Conservation (phyloP, 2,888 invertebrate species). For the Octonoba sinensis region DNA sequence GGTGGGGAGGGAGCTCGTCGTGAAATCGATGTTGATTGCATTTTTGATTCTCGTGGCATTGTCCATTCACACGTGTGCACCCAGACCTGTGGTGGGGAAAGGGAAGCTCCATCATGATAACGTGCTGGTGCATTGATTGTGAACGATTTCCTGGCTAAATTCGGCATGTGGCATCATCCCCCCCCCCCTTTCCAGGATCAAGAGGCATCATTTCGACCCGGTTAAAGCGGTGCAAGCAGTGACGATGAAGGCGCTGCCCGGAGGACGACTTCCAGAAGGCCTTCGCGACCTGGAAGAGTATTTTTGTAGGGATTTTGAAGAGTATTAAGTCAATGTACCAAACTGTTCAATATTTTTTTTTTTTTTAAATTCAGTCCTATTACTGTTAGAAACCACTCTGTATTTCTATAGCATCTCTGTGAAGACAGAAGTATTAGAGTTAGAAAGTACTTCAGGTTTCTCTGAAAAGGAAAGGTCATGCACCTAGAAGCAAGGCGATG, state of each 20-base stretch:
- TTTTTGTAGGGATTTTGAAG: neutral
- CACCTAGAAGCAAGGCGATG: too few species aligned
- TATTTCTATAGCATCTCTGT: too few species aligned
- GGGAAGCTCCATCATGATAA: too few species aligned
- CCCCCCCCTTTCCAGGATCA: neutral
- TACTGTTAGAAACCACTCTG: neutral
- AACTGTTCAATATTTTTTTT: neutral
- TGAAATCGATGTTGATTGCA: too few species aligned
- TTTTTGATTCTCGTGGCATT: too few species aligned
- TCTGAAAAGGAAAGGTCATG: too few species aligned
- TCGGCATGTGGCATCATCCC: neutral
- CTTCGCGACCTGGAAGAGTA: slow-evolving; percentile 2
- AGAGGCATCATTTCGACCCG: neutral
- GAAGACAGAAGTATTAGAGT: too few species aligned
- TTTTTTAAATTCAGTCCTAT: neutral
- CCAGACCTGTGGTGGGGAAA: too few species aligned
- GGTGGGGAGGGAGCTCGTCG: too few species aligned
- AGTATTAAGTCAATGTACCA: neutral
- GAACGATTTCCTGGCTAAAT: neutral
- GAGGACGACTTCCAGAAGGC: slow-evolving; percentile 5
- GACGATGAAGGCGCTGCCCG: neutral
- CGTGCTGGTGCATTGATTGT: too few species aligned
- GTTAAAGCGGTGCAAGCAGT: neutral
- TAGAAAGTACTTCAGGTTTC: too few species aligned
- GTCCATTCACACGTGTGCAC: too few species aligned